Conservation (phyloP, 2,113 vertebrate genomes). For the Melanocharis versteri region DNA sequence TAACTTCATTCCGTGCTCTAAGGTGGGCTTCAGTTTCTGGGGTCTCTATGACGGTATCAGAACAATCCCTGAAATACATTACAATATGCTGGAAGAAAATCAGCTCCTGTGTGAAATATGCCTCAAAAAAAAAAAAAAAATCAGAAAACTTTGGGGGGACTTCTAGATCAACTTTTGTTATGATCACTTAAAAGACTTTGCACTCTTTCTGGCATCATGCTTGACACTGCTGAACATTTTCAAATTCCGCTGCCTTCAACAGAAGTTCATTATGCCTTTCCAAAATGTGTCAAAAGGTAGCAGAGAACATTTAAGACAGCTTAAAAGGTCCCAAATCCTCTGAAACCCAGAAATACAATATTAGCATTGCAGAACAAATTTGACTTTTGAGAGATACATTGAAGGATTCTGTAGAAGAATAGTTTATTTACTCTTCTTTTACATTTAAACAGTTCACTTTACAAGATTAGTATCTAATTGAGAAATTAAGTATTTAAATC, state of each 20-base stretch:
- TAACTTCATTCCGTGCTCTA: background rate
- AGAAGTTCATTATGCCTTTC: background rate
- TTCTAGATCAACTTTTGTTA: background rate
- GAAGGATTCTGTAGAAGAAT: background rate
- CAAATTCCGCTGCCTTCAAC: background rate
- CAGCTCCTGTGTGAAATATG: background rate
- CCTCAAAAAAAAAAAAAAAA: background rate
- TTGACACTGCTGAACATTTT: background rate
- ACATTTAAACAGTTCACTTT: background rate
- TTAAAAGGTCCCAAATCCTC: background rate
- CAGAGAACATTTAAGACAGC: background rate
- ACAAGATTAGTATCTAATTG: background rate
- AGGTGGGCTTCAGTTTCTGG: background rate
- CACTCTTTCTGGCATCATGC: background rate
- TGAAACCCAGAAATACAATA: background rate
- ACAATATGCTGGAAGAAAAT: background rate
- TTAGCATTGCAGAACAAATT: background rate
- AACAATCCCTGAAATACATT: background rate
- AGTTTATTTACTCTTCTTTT: background rate
- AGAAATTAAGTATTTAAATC: background rate
- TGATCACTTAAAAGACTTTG: background rate
- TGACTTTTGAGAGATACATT: background rate
- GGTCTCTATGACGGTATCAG: background rate
- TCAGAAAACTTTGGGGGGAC: background rate
- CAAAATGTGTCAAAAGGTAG: background rate